Percentiles rank a stretch among this genome's conserved stretches.
Evolutionary conservation across 2,797 vertebrate species (phyloP).

Genomic region (Leucoraja ocellata): DNA sequence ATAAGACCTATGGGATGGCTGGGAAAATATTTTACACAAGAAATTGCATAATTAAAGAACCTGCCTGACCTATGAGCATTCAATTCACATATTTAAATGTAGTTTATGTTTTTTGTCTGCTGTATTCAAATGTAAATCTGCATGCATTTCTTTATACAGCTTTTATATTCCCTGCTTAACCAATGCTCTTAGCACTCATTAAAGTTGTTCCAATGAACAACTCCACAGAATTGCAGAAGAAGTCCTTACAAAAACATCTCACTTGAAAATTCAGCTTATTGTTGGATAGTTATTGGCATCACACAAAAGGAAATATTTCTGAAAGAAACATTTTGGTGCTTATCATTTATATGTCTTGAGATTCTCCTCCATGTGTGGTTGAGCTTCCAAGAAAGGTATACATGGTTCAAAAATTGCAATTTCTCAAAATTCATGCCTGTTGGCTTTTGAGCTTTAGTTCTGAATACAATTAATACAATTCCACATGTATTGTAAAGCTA

Average conservation of each 20-base stretch:
- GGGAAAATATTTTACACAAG: neutral
- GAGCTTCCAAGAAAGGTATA: neutral
- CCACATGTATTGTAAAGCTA: neutral
- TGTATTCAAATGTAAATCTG: conserved; percentile 14
- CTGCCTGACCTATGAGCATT: neutral
- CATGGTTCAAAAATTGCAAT: neutral
- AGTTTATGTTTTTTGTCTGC: neutral
- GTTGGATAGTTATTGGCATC: neutral
- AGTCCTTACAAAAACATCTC: neutral
- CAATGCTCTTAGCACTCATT: neutral
- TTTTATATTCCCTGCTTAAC: neutral
- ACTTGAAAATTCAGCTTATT: conserved; percentile 13
- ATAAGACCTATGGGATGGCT: neutral
- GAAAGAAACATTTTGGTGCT: neutral
- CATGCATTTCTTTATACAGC: neutral
- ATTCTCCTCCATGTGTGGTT: neutral
- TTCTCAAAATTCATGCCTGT: neutral
- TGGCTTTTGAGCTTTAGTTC: neutral
- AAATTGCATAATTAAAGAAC: conserved; percentile 1
- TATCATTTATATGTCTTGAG: neutral
- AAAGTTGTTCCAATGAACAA: neutral
- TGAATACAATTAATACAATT: neutral
- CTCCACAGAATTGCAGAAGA: neutral
- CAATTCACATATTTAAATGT: conserved; percentile 6
- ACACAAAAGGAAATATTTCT: neutral